Percentiles rank a stretch among this genome's conserved stretches.
Evolutionary conservation across 2,888 invertebrate genomes (phyloP).

Genomic region (Orthosia gracilis): DNA sequence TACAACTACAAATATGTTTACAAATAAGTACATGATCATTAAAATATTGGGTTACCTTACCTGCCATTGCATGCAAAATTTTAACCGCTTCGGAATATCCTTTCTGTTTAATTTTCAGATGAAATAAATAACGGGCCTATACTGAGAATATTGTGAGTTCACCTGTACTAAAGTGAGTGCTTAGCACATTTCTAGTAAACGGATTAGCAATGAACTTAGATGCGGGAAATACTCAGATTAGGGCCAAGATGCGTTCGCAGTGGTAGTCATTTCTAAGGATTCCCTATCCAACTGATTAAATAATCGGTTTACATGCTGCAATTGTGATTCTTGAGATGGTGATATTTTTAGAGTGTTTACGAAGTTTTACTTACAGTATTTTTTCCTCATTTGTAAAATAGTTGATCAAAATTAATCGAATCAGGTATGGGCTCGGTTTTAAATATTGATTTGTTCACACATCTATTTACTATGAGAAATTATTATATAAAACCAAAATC

Average conservation of each 20-base stretch:
- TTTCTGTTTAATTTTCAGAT: too few species aligned
- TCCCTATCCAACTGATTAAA: constrained; percentile 44
- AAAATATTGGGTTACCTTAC: not conserved
- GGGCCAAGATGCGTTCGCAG: constrained; percentile 56
- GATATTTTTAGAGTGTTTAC: not conserved
- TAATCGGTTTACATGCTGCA: constrained; percentile 14
- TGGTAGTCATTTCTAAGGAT: constrained; percentile 52
- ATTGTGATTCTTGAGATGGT: not conserved
- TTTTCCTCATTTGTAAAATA: too few species aligned
- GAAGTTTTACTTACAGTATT: too few species aligned
- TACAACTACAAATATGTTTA: too few species aligned
- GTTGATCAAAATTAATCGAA: too few species aligned
- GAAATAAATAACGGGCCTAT: not conserved
- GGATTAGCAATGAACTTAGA: constrained; percentile 77
- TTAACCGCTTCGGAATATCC: too few species aligned
- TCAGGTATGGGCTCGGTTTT: too few species aligned
- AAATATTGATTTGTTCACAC: too few species aligned
- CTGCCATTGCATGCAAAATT: too few species aligned
- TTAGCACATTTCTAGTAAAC: constrained; percentile 73
- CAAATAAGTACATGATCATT: not conserved
- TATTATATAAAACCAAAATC: too few species aligned
- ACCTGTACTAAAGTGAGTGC: constrained; percentile 22
- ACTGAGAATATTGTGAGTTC: not conserved
- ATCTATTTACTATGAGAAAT: too few species aligned
- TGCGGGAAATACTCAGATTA: constrained; percentile 59